phyloP scores from a whole-genome alignment of 2,888 invertebrate genomes.

The Carterocephalus palaemon region DNA sequence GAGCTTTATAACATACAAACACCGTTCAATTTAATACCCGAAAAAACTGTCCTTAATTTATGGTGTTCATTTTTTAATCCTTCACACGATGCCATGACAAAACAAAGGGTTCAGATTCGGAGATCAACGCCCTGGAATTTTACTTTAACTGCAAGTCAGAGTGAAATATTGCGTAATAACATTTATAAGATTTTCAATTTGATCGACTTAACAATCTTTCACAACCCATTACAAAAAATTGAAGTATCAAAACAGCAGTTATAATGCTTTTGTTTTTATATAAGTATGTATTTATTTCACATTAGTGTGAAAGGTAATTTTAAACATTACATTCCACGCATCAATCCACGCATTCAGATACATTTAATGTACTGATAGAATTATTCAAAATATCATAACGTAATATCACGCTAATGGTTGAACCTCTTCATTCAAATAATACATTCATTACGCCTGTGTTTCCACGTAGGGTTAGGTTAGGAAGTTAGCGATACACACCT shows the following conservation, averaged over 20 bases:
- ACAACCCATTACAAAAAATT: background rate
- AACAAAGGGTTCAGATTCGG: conserved; percentile 34
- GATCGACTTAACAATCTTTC: background rate
- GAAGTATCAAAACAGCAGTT: too few relatives aligned
- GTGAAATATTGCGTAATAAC: conserved; percentile 6
- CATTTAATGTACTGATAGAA: too few relatives aligned
- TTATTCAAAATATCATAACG: too few relatives aligned
- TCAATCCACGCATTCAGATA: too few relatives aligned
- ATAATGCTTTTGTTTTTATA: too few relatives aligned
- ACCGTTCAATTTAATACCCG: conserved; percentile 48
- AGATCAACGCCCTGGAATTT: conserved; percentile 45
- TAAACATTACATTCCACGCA: background rate
- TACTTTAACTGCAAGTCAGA: conserved; percentile 31
- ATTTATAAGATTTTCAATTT: background rate
- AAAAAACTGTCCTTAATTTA: conserved; percentile 47
- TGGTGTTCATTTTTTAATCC: conserved; percentile 46
- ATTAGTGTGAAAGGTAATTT: background rate
- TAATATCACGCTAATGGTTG: too few relatives aligned
- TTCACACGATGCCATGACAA: conserved; percentile 45
- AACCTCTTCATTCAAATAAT: too few relatives aligned
- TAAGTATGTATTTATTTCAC: too few relatives aligned
- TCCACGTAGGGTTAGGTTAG: too few relatives aligned
- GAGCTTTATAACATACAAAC: conserved; percentile 61
- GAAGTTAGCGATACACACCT: too few relatives aligned
- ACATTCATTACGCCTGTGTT: too few relatives aligned